A percentile compares a stretch with the other conserved stretches of the same genome.
Evolutionary conservation across 2,797 vertebrate genomes (phyloP).

Genomic region (Dromococcyx pavoninus): DNA sequence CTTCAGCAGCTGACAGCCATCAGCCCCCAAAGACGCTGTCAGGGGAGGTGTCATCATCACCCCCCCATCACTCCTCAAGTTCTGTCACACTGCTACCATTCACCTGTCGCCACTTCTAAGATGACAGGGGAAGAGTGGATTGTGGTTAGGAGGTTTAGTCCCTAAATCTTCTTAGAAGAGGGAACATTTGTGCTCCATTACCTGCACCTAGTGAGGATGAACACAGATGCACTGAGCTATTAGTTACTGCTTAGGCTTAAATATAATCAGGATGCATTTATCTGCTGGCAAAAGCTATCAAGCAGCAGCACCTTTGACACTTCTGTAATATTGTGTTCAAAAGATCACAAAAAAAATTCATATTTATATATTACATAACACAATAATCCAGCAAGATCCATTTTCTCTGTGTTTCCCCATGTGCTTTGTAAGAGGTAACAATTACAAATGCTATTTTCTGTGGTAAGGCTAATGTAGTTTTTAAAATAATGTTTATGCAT

Average conservation of each 20-base stretch:
- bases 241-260: not conserved
- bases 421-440: not conserved
- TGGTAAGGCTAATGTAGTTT: not conserved
- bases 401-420: not conserved
- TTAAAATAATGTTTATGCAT: not conserved
- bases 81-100: not conserved
- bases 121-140: fast-evolving
- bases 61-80: not conserved
- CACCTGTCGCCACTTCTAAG: not conserved
- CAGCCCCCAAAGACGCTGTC: not conserved
- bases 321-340: not conserved
- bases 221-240: not conserved
- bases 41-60: not conserved
- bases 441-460: conserved; percentile 16
- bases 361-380: not conserved
- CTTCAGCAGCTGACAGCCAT: not conserved
- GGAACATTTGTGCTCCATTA: not conserved
- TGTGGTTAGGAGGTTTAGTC: not conserved
- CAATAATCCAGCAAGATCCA: not conserved
- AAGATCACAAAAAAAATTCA: not conserved
- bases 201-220: not conserved
- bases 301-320: not conserved
- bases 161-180: not conserved
- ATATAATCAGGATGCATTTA: not conserved
- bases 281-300: not conserved